A percentile compares a stretch with the other conserved stretches of the same genome.
These are phyloP conservation scores for Cynaeus angustus DNA, from an alignment of 2,888 invertebrate species.

Conservation along the genomic window DNA sequence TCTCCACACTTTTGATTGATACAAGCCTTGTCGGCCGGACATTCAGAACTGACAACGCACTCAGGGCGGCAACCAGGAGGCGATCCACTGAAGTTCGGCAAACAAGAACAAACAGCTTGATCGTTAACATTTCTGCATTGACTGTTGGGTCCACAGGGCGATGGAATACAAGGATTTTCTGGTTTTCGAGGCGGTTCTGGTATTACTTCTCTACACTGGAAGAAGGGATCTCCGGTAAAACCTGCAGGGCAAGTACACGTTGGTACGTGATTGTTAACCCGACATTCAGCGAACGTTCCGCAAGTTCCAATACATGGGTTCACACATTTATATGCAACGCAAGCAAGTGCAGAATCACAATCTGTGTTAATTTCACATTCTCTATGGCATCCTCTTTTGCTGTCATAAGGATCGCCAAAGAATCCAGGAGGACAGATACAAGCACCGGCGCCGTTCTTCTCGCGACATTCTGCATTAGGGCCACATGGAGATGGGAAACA, in stretches of 20 bases:
- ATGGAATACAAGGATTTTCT: conserved; percentile 85
- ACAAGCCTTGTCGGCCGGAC: conserved; percentile 87
- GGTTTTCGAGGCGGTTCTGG: conserved; percentile 69
- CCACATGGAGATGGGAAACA: conserved; percentile 91
- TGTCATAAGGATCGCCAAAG: conserved; percentile 88
- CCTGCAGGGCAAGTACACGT: conserved; percentile 84
- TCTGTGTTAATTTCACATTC: conserved; percentile 88
- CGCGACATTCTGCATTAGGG: conserved; percentile 87
- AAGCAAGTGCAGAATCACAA: conserved; percentile 82
- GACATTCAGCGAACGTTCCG: conserved; percentile 86
- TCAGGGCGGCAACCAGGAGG: conserved; percentile 90
- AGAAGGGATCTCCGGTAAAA: conserved; percentile 88
- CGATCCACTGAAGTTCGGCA: conserved; percentile 84
- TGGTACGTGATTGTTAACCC: conserved; percentile 86
- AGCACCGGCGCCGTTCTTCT: conserved; percentile 88
- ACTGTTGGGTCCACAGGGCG: conserved; percentile 92
- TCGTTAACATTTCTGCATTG: conserved; percentile 86
- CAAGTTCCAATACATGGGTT: conserved; percentile 91
- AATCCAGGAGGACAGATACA: conserved; percentile 86
- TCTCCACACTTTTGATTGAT: conserved; percentile 90
- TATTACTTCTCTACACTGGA: conserved; percentile 79
- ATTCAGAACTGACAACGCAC: conserved; percentile 91
- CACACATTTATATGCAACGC: conserved; percentile 87
- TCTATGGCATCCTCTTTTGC: conserved; percentile 78
- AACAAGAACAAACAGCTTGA: conserved; percentile 90